A percentile compares a stretch with the other conserved stretches of the same genome.
Evolutionary conservation across 1,140 invertebrate species (phyloP).

Genomic region (Pollicipes pollicipes): DNA sequence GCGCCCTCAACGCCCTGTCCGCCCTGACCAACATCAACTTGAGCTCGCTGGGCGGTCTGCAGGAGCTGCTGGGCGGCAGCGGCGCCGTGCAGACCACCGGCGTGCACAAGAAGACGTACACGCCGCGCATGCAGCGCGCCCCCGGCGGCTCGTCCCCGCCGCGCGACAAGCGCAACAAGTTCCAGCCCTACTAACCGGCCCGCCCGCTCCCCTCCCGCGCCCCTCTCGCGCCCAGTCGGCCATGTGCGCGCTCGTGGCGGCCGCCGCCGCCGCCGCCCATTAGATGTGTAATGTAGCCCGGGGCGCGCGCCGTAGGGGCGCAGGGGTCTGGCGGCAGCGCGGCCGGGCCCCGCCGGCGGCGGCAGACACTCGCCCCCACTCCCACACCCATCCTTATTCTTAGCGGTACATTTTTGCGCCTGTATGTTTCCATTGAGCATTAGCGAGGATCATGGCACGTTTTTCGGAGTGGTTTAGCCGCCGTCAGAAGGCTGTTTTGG

Average conservation of each 20-base stretch:
- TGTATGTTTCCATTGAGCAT: background rate
- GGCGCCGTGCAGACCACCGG: background rate
- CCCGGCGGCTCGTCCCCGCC: background rate
- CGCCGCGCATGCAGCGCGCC: background rate
- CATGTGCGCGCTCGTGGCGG: too few relatives aligned
- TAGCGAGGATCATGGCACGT: background rate
- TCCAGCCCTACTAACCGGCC: background rate
- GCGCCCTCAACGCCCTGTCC: conserved; percentile 62
- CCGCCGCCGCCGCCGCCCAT: too few relatives aligned
- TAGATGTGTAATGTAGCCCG: background rate
- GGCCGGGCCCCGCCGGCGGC: too few relatives aligned
- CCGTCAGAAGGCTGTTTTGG: background rate
- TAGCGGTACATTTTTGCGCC: background rate
- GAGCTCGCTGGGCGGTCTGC: background rate
- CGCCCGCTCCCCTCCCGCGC: background rate
- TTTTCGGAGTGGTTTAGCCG: background rate
- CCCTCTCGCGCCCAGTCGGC: too few relatives aligned
- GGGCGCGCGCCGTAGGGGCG: background rate
- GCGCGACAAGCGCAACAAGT: background rate
- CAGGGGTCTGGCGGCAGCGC: too few relatives aligned
- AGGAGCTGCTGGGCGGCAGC: background rate
- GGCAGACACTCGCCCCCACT: too few relatives aligned
- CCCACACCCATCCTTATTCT: background rate
- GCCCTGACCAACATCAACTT: conserved; percentile 38
- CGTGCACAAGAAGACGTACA: background rate